Conservation (phyloP, 35 echinoderm and acorn worm species). For the Strongylocentrotus purpuratus region DNA sequence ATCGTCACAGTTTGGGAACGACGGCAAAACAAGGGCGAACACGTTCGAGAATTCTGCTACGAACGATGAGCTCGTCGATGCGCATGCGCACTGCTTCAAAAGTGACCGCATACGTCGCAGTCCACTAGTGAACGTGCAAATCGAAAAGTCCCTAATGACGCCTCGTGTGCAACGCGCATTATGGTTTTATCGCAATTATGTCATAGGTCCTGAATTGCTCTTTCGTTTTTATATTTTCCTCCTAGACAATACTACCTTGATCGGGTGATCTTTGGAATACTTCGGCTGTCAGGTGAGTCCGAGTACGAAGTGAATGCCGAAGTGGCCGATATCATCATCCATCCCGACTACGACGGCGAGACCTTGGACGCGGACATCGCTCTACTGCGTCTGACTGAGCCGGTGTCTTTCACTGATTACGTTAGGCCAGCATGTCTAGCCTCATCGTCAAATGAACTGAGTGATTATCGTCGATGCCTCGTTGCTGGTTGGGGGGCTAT, state of each 20-base stretch:
- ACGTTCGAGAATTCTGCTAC: no score
- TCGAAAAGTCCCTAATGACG: no score
- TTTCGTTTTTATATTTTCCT: not conserved
- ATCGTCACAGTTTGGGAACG: no score
- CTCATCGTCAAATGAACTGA: not conserved
- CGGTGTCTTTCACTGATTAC: constrained; percentile 9
- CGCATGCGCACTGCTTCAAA: no score
- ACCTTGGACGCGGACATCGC: not conserved
- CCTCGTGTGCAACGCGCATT: no score
- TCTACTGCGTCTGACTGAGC: constrained; percentile 8
- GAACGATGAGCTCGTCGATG: no score
- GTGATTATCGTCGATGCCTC: not conserved
- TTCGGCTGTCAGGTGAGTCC: not conserved
- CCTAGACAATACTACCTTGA: not conserved
- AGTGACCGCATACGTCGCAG: no score
- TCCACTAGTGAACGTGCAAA: no score
- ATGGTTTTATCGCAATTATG: no score
- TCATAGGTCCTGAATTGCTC: no score
- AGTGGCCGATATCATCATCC: not conserved
- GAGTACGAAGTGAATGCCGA: not conserved
- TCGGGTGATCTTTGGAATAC: not conserved
- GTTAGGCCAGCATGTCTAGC: constrained; percentile 10
- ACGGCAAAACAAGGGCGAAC: no score
- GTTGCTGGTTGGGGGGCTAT: constrained; percentile 4
- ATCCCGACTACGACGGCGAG: constrained; percentile 15